A percentile compares a stretch with the other conserved stretches of the same genome.
These are phyloP conservation scores for Caenorhabditis becei DNA, from an alignment of 2,888 invertebrate species.

Conservation along the genomic window DNA sequence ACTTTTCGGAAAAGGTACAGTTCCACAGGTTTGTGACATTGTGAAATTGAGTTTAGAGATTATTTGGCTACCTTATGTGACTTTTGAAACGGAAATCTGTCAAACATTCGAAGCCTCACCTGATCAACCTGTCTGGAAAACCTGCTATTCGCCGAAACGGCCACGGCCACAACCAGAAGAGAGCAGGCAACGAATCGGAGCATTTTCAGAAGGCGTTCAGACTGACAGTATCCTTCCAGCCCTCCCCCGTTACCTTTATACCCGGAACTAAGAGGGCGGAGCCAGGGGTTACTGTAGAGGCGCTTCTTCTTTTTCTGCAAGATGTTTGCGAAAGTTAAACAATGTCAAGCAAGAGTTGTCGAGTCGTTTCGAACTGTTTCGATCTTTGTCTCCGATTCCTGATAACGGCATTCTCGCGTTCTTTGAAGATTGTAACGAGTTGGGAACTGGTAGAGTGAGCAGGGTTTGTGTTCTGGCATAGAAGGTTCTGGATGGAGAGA, in stretches of 20 bases:
- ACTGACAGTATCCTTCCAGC: slow-evolving; percentile 22
- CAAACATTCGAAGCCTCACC: slow-evolving; percentile 33
- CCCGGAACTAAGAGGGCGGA: slow-evolving; percentile 34
- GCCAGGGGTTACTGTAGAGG: slow-evolving; percentile 29
- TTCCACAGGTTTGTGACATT: no score
- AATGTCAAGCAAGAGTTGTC: slow-evolving; percentile 42
- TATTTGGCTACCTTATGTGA: background rate
- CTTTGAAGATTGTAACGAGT: slow-evolving; percentile 10
- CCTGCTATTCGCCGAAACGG: slow-evolving; percentile 36
- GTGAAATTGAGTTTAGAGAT: no score
- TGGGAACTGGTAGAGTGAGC: no score
- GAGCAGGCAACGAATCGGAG: slow-evolving; percentile 40
- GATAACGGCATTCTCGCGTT: background rate
- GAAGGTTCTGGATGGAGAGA: slow-evolving; percentile 7
- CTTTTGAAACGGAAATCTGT: background rate
- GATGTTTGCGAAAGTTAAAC: slow-evolving; percentile 56
- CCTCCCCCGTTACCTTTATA: slow-evolving; percentile 30
- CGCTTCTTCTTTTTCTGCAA: slow-evolving; percentile 36
- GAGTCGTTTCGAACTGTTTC: slow-evolving; percentile 33
- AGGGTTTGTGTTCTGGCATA: no score
- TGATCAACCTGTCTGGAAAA: slow-evolving; percentile 30
- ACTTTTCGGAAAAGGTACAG: no score
- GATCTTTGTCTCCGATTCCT: slow-evolving; percentile 3
- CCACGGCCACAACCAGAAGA: slow-evolving; percentile 17
- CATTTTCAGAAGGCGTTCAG: slow-evolving; percentile 22